These are phyloP conservation scores for Caenorhabditis doughertyi DNA, from an alignment of 2,888 invertebrate genomes.

Conservation along the genomic window DNA sequence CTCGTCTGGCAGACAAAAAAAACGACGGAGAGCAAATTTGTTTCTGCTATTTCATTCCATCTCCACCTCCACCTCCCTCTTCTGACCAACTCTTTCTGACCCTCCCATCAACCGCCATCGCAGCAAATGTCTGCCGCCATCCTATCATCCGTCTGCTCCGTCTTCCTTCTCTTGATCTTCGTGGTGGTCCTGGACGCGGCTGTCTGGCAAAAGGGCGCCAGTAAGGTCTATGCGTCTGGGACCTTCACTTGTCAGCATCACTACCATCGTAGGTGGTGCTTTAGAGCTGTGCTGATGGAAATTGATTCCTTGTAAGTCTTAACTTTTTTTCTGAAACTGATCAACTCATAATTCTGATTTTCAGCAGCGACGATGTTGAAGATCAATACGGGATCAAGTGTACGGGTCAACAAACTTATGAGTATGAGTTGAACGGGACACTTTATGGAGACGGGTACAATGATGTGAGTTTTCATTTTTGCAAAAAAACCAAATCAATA, in stretches of 20 bases:
- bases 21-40: background rate
- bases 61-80: background rate
- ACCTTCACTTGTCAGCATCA: background rate
- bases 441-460: background rate
- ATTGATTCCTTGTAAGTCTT: conserved; percentile 5
- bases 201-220: background rate
- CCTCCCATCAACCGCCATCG: background rate
- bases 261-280: background rate
- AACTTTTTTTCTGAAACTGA: background rate
- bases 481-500: background rate
- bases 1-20: conserved; percentile 6
- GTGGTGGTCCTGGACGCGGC: background rate
- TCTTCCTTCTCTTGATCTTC: background rate
- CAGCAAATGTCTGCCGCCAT: background rate
- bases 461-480: background rate
- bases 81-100: conserved; percentile 9
- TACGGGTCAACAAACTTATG: background rate
- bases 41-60: conserved; percentile 5
- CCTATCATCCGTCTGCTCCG: background rate
- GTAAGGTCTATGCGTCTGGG: background rate
- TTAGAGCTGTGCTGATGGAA: background rate
- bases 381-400: background rate
- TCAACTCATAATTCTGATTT: background rate
- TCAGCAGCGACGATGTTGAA: background rate
- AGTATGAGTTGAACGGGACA: background rate